phyloP scores from a whole-genome alignment of 2,888 invertebrate species.

The Caenorhabditis doughertyi region DNA sequence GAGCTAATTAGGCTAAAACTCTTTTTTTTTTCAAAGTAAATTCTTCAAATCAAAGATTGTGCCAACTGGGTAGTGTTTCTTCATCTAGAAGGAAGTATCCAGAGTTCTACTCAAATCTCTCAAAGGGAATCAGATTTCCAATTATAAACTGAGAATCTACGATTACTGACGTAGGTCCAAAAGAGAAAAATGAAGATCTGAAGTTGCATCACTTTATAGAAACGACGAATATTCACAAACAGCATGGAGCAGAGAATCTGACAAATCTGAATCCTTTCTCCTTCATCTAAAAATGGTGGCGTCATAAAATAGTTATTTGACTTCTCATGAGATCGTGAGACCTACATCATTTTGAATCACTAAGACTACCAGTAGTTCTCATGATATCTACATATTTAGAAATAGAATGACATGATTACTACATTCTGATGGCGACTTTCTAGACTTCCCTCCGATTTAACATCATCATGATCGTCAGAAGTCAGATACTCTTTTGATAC shows the following conservation, averaged over 20 bases:
- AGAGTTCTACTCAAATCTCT: slow-evolving; percentile 1
- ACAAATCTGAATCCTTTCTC: too few species aligned
- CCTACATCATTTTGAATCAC: background rate
- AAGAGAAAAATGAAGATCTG: background rate
- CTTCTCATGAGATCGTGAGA: background rate
- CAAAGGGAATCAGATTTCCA: slow-evolving; percentile 42
- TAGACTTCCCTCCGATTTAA: background rate
- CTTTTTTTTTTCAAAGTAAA: background rate
- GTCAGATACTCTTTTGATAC: background rate
- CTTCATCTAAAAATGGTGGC: too few species aligned
- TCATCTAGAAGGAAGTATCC: slow-evolving; percentile 18
- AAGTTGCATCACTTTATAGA: too few species aligned
- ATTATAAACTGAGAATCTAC: slow-evolving; percentile 5
- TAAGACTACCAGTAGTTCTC: too few species aligned
- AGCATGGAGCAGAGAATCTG: too few species aligned
- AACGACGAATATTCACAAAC: too few species aligned
- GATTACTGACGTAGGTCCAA: slow-evolving; percentile 2
- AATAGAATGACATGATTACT: background rate
- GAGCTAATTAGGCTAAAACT: slow-evolving; percentile 47
- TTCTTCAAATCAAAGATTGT: slow-evolving; percentile 30
- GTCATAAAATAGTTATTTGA: too few species aligned
- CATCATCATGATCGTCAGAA: background rate
- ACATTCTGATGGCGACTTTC: background rate
- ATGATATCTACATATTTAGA: background rate
- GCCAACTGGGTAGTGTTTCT: background rate